These are phyloP conservation scores for Halictus rubicundus DNA, from an alignment of 1,140 invertebrate species.

Conservation along the genomic window DNA sequence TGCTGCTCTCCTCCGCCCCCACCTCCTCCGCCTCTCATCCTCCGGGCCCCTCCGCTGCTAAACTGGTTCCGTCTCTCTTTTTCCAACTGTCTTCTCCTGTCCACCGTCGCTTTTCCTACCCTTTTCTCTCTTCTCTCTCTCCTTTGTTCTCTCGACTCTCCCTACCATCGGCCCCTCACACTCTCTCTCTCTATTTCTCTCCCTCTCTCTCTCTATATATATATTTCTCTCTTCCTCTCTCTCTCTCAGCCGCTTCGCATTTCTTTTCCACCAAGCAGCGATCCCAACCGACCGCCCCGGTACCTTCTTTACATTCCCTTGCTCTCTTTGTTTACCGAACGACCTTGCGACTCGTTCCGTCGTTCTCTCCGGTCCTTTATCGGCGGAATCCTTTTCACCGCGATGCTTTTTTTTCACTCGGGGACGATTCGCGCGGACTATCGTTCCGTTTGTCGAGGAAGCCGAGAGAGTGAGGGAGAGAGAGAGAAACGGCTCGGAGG, in stretches of 20 bases:
- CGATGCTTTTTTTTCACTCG: no score
- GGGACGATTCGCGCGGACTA: no score
- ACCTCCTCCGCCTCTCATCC: no score
- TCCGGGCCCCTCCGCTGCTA: not conserved
- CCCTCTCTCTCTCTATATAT: no score
- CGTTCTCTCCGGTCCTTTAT: constrained; percentile 12
- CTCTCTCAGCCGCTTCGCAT: constrained; percentile 10
- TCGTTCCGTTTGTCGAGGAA: no score
- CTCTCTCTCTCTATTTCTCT: not conserved
- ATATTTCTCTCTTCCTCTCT: not conserved
- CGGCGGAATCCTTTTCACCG: not conserved
- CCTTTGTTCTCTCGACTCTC: no score
- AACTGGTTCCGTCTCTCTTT: not conserved
- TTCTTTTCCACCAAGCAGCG: not conserved
- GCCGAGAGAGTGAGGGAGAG: no score
- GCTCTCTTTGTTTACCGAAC: constrained; percentile 41
- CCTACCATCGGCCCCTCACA: no score
- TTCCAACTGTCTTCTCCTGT: not conserved
- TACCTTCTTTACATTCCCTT: constrained; percentile 20
- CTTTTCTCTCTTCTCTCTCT: no score
- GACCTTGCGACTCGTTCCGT: constrained; percentile 35
- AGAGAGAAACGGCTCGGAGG: no score
- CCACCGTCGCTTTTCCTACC: not conserved
- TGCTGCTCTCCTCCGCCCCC: not conserved
- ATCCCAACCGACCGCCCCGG: not conserved